Conservation (phyloP, 1,140 invertebrate species). For the Meloidogyne hapla region DNA sequence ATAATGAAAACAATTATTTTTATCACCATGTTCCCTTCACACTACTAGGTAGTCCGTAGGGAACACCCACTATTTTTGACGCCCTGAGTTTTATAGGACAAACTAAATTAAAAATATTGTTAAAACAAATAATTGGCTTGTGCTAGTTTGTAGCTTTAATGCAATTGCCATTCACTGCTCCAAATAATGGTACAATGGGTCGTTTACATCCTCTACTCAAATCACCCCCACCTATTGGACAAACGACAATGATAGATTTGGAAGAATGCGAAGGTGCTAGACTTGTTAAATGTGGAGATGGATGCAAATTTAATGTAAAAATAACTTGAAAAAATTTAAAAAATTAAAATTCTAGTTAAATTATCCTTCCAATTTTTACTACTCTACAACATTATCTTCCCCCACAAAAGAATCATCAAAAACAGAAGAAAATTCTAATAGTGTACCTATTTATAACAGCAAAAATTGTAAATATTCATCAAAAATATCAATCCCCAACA, state of each 20-base stretch:
- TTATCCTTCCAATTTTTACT: neutral
- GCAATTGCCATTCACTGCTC: slow-evolving; percentile 44
- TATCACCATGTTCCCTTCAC: too few relatives aligned
- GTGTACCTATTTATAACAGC: neutral
- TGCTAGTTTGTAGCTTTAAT: slow-evolving; percentile 47
- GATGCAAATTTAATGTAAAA: slow-evolving; percentile 44
- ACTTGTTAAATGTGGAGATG: slow-evolving; percentile 48
- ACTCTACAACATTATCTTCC: neutral
- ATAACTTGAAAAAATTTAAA: neutral
- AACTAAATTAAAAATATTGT: neutral
- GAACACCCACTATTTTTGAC: too few relatives aligned
- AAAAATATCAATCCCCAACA: slow-evolving; percentile 8
- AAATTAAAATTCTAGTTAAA: neutral
- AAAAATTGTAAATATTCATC: slow-evolving; percentile 23
- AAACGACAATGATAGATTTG: slow-evolving; percentile 31
- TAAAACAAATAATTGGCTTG: slow-evolving; percentile 26
- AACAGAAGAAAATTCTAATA: neutral
- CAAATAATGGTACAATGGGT: slow-evolving; percentile 54
- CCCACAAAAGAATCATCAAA: neutral
- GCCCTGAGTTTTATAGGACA: too few relatives aligned
- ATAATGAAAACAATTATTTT: slow-evolving; percentile 1
- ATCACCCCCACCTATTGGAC: slow-evolving; percentile 38
- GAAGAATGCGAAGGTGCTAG: slow-evolving; percentile 25
- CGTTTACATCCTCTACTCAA: slow-evolving; percentile 43
- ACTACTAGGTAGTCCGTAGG: too few relatives aligned